phyloP scores from a whole-genome alignment of 2,888 invertebrate species.

The Sinelater perroti region DNA sequence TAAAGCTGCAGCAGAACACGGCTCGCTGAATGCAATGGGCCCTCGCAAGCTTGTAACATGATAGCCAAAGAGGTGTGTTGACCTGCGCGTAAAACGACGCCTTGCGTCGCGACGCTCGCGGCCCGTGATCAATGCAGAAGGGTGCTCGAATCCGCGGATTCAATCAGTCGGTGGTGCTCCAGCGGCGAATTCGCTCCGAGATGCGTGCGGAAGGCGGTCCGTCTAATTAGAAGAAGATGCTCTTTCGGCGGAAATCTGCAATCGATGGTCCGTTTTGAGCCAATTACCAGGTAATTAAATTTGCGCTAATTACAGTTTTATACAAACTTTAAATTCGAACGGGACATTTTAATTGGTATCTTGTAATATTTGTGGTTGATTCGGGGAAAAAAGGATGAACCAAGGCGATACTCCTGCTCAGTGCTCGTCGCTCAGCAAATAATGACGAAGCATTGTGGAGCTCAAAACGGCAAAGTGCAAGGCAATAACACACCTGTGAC shows the following conservation, averaged over 20 bases:
- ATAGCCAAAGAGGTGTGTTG: constrained; percentile 1
- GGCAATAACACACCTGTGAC: constrained; percentile 2
- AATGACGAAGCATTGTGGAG: too few relatives aligned
- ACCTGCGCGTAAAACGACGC: constrained; percentile 35
- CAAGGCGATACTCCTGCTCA: too few relatives aligned
- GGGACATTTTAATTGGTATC: too few relatives aligned
- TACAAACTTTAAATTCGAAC: too few relatives aligned
- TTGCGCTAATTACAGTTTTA: too few relatives aligned
- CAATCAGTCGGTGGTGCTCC: constrained; percentile 25
- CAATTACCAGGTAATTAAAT: too few relatives aligned
- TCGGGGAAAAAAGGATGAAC: too few relatives aligned
- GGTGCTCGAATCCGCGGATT: constrained; percentile 10
- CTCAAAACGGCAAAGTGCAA: background rate
- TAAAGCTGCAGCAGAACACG: background rate
- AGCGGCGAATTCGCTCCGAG: constrained; percentile 13
- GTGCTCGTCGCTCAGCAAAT: too few relatives aligned
- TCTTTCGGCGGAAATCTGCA: too few relatives aligned
- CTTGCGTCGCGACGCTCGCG: constrained; percentile 31
- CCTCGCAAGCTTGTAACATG: background rate
- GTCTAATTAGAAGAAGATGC: too few relatives aligned
- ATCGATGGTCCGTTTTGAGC: too few relatives aligned
- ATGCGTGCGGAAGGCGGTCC: constrained; percentile 8
- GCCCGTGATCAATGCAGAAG: constrained; percentile 37
- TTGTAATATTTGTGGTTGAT: too few relatives aligned
- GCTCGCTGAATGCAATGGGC: background rate